These are phyloP conservation scores for Drosophila subquinaria DNA, from an alignment of 2,888 invertebrate species.

Conservation along the genomic window DNA sequence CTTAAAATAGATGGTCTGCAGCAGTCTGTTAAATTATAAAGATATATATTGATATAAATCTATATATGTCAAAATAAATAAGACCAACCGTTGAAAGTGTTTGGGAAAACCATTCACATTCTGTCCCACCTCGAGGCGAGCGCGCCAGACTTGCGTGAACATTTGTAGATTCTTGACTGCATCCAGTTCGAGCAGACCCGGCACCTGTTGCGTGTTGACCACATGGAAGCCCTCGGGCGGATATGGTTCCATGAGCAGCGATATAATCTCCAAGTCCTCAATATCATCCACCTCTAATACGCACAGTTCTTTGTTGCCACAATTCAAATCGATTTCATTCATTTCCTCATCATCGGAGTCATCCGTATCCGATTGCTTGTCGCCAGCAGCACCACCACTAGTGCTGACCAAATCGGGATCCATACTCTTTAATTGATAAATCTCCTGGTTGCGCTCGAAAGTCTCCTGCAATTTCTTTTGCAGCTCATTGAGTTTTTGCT, in stretches of 20 bases:
- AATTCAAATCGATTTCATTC: slow-evolving; percentile 89
- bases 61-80: too few species aligned
- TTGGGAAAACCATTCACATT: slow-evolving; percentile 87
- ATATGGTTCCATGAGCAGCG: slow-evolving; percentile 90
- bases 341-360: slow-evolving; percentile 90
- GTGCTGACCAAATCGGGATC: slow-evolving; percentile 79
- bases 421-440: slow-evolving; percentile 88
- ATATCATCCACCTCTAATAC: slow-evolving; percentile 94
- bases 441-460: slow-evolving; percentile 90
- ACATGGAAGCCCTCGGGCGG: slow-evolving; percentile 92
- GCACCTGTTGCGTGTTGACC: slow-evolving; percentile 91
- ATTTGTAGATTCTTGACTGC: slow-evolving; percentile 91
- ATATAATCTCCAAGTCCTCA: slow-evolving; percentile 92
- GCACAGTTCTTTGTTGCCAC: slow-evolving; percentile 92
- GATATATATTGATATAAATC: background rate
- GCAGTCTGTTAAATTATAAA: slow-evolving; percentile 84
- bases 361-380: slow-evolving; percentile 87
- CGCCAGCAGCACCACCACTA: slow-evolving; percentile 34
- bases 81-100: slow-evolving; percentile 86
- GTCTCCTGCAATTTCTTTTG: slow-evolving; percentile 90
- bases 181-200: slow-evolving; percentile 90
- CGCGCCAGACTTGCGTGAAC: slow-evolving; percentile 93
- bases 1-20: slow-evolving; percentile 94
- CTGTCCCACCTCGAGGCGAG: slow-evolving; percentile 87
- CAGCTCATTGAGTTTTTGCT: slow-evolving; percentile 89